A percentile compares a stretch with the other conserved stretches of the same genome.
Conservation (phyloP, 2,113 vertebrate genomes). For the Probosciger aterrimus region DNA sequence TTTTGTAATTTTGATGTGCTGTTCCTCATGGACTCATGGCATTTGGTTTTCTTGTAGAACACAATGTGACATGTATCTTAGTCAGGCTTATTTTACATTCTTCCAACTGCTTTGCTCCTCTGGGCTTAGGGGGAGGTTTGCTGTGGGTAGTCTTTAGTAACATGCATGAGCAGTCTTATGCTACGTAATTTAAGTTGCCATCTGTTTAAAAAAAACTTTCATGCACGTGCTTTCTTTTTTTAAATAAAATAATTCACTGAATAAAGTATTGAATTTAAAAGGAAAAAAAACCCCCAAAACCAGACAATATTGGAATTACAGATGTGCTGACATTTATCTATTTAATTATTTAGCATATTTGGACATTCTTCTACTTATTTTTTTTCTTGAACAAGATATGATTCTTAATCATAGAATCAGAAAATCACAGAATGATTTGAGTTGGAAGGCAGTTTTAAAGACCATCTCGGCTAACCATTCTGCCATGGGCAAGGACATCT, state of each 20-base stretch:
- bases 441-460: neutral
- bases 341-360: neutral
- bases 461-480: neutral
- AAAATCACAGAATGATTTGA: neutral
- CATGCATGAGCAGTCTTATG: neutral
- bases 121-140: neutral
- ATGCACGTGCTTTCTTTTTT: neutral
- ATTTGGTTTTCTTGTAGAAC: neutral
- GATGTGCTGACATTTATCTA: neutral
- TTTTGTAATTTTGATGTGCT: neutral
- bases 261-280: neutral
- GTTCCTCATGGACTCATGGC: neutral
- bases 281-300: neutral
- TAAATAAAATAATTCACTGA: neutral
- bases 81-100: neutral
- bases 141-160: neutral
- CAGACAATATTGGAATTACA: neutral
- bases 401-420: neutral
- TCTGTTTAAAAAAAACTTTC: neutral
- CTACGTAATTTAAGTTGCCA: slow-evolving; percentile 12
- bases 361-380: neutral
- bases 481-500: neutral
- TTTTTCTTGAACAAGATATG: neutral
- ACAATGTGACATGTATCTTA: neutral
- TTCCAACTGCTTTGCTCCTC: neutral